Evolutionary conservation across 2,113 vertebrate species (phyloP), one percentile per base, ranked within the genome.

Genomic region (Pyrgilauda ruficollis): DNA sequence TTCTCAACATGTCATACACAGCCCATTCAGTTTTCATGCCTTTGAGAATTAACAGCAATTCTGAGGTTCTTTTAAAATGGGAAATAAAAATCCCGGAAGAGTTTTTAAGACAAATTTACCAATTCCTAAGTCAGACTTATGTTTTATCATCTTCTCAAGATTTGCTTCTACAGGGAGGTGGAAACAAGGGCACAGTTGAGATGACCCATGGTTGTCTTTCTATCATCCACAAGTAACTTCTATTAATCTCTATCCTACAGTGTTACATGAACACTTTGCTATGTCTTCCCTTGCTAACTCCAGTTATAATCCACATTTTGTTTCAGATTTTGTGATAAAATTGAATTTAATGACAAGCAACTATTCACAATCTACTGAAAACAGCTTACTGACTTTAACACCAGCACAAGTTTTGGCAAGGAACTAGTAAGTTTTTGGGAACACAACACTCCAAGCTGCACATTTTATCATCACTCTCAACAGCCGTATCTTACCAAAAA

Each of bases 401-500:
- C 13, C 8, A 24, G 27, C 61, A 47, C 17, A 69, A 82, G 9
- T 74, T 88, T 56, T n/a, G 10, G 13, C 27, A 89, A 70, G 39
- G 15, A 76, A 39, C 11, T 52, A 69, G 3, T 20, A 66, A 55
- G 13, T n/a, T 90, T 90, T 70, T 28, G 30, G 22, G 10, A 61
- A 52, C 2, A 1, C 18, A 82, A 85, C 11, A 69, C 30, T n/a
- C 2, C 46, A 84, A 68, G 22, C 4, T 27, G 39, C 24, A 59
- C 7, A 24, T 53, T 49, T 80, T 63, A 76, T 27, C 12, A 50
- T 31, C 35, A 27, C 14, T 67, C 28, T 76, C 8, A 68, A 68
- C 13, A 50, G 33, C 16, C 1, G 0, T 27, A 41, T 55, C 13
- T 64, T 50, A 61, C 1, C 22, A 73, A 64, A 59, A 4, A 5